Base-by-base conservation (phyloP, 2,888 invertebrate genomes). In the Orthosia cruda region DNA sequence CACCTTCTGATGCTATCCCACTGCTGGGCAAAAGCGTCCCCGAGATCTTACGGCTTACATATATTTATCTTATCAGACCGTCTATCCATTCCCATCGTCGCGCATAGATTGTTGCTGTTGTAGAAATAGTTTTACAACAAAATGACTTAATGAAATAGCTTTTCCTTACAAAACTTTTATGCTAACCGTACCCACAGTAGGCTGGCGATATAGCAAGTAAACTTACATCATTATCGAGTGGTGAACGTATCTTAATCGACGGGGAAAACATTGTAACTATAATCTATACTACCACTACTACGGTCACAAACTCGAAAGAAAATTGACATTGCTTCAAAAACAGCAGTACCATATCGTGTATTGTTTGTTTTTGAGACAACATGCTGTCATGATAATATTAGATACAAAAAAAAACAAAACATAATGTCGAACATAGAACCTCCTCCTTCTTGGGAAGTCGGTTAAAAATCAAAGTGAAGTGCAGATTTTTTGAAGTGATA, bases 211-310 rank as follows among this genome's bases (percentile, higher is more conserved):
- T 69, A 52, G 71, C n/a, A 80, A 26, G 80, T 82, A 86, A 89
- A 89, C 87, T 95, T 94, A 88, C 92, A 95, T 95, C 95, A 95
- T 95, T 95, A 95, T 95, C 91, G 95, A 94, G 92, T 92, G 92
- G 90, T 88, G 74, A 91, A 91, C 88, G 88, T 89, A 90, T 92
- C 94, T 94, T 94, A 93, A 94, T 95, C 93, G 94, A 93, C 92
- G 91, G 87, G 89, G 91, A 91, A 94, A 93, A 92, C 90, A 77
- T 83, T 85, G 87, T 80, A 65, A 68, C 63, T 75, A 69, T 40
- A 77, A 83, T 88, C 74, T 65, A 74, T 81, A 65, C 40, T 11
- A 58, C 86, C 86, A 66, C 82, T 93, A 94, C 91, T 76, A 90
- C 26, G 15, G 57, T 54, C 18, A 11, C 23, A 1, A 67, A 57